phyloP scores from a whole-genome alignment of 1,140 invertebrate species.

The Pantala flavescens region DNA sequence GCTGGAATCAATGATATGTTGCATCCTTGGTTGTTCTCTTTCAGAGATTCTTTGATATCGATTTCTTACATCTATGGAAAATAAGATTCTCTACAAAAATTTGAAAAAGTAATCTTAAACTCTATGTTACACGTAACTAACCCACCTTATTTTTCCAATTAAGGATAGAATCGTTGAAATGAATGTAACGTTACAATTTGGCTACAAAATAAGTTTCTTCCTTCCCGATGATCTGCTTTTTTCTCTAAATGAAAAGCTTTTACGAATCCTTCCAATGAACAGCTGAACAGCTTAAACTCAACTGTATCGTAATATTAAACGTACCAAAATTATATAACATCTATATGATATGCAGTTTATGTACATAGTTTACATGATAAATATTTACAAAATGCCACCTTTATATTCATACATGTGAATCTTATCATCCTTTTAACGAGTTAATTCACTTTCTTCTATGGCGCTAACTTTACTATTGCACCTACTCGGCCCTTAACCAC shows the following conservation, averaged over 20 bases:
- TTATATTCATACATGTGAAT: neutral
- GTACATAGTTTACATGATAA: neutral
- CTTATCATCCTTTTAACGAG: neutral
- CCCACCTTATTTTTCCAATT: too few species aligned
- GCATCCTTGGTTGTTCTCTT: neutral
- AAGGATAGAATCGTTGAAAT: too few species aligned
- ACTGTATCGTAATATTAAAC: neutral
- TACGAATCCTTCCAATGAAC: neutral
- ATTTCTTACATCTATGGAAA: too few species aligned
- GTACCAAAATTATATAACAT: conserved; percentile 7
- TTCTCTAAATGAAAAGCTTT: neutral
- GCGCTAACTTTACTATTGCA: neutral
- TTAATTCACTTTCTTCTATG: neutral
- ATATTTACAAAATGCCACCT: neutral
- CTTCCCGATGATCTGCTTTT: neutral
- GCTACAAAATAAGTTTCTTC: neutral
- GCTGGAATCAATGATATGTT: conserved; percentile 4
- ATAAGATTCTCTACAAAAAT: too few species aligned
- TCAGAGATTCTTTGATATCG: neutral
- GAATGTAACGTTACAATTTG: neutral
- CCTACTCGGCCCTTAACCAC: neutral
- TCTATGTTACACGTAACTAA: too few species aligned
- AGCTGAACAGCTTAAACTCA: neutral
- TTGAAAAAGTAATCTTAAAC: too few species aligned
- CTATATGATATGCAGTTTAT: conserved; percentile 3